Evolutionary conservation across 1,140 invertebrate species (phyloP).

Genomic region (Trichoplusia ni): DNA sequence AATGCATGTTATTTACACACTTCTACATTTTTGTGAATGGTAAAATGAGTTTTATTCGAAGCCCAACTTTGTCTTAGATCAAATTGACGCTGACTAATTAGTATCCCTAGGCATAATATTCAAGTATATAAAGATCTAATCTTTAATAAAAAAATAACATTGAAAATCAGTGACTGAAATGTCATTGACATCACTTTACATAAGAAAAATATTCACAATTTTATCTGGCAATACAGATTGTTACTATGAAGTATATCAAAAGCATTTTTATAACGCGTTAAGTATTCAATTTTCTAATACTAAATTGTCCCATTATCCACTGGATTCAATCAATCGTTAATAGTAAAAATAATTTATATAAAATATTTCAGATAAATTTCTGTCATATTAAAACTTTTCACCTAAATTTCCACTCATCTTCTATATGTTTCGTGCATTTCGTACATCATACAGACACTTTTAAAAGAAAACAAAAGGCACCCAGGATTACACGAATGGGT

Average conservation of each 20-base stretch:
- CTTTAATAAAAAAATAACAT: conserved; percentile 74
- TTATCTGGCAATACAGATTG: conserved; percentile 81
- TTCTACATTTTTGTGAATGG: conserved; percentile 61
- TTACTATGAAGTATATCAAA: conserved; percentile 71
- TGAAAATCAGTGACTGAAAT: conserved; percentile 75
- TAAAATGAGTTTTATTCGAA: conserved; percentile 61
- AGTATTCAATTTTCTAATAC: conserved; percentile 67
- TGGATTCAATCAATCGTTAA: conserved; percentile 75
- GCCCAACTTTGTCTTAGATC: conserved; percentile 59
- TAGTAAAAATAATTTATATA: conserved; percentile 79
- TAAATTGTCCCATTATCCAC: conserved; percentile 75
- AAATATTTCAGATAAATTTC: conserved; percentile 68
- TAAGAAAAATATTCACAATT: conserved; percentile 81
- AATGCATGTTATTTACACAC: conserved; percentile 78
- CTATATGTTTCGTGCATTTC: conserved; percentile 83
- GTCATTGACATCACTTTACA: conserved; percentile 76
- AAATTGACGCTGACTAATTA: conserved; percentile 61
- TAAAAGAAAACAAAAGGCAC: conserved; percentile 78
- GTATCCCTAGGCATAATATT: conserved; percentile 69
- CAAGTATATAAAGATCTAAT: conserved; percentile 73
- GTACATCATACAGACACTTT: conserved; percentile 82
- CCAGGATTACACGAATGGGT: conserved; percentile 77
- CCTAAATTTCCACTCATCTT: conserved; percentile 77
- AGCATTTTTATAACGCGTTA: conserved; percentile 56
- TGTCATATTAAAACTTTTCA: conserved; percentile 57